Conservation (phyloP, 2,888 invertebrate species). For the Rhagonycha lutea region DNA sequence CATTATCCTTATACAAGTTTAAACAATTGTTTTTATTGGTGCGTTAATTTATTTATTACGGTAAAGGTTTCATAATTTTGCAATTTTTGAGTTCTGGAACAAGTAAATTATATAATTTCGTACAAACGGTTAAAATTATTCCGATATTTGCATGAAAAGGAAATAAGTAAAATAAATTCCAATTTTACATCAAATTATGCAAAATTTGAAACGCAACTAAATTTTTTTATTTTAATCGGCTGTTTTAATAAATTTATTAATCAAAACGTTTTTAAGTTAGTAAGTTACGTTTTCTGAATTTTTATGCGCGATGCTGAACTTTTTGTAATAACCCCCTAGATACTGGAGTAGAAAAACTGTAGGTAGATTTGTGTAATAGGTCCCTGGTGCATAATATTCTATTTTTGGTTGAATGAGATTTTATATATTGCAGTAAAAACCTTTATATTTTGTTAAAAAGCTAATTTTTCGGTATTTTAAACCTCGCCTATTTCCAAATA, state of each 20-base stretch:
- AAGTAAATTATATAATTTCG: background rate
- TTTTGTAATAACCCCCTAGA: conserved; percentile 29
- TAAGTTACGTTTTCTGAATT: conserved; percentile 9
- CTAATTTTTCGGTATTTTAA: background rate
- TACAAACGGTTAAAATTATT: background rate
- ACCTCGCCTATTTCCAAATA: background rate
- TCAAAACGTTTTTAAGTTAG: background rate
- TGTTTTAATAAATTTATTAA: background rate
- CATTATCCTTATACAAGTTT: background rate
- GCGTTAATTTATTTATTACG: background rate
- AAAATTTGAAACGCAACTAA: background rate
- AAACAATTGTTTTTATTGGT: background rate
- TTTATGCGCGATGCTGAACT: conserved; percentile 18
- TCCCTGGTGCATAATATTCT: conserved; percentile 49
- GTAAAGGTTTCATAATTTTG: background rate
- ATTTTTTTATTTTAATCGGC: background rate
- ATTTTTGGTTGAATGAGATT: conserved; percentile 49
- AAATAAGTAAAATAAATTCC: background rate
- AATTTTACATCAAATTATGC: background rate
- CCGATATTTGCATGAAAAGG: background rate
- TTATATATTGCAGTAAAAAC: conserved; percentile 41
- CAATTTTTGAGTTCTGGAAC: background rate
- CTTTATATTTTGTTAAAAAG: conserved; percentile 11
- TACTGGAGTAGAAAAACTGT: conserved; percentile 34
- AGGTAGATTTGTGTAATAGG: conserved; percentile 49